phyloP scores from a whole-genome alignment of 1,140 invertebrate genomes.

The Schlechtendalia chinensis region DNA sequence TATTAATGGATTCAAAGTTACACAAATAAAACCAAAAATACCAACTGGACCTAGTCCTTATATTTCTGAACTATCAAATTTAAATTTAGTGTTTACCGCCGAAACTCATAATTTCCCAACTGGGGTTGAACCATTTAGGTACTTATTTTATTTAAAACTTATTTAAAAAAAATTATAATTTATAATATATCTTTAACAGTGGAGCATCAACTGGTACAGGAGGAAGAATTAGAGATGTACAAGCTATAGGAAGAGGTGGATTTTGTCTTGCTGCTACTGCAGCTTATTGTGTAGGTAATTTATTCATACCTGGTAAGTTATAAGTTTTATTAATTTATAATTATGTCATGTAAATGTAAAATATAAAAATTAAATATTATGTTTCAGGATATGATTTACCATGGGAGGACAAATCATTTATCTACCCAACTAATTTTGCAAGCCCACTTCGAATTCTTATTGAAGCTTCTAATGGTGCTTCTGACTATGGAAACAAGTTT shows the following conservation, averaged over 20 bases:
- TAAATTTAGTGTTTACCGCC: conserved; percentile 96
- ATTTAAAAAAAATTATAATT: not conserved
- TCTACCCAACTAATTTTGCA: conserved; percentile 89
- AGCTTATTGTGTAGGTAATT: conserved; percentile 92
- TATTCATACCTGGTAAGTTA: conserved; percentile 77
- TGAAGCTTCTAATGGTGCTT: conserved; percentile 96
- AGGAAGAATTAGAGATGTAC: conserved; percentile 90
- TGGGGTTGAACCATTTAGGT: conserved; percentile 81
- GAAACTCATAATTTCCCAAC: conserved; percentile 99
- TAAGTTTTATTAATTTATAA: not conserved
- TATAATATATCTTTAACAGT: conserved; percentile 60
- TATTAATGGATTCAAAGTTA: conserved; percentile 78
- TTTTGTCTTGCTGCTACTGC: conserved; percentile 93
- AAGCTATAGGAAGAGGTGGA: conserved; percentile 87
- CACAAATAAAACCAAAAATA: conserved; percentile 65
- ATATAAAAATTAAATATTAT: not conserved
- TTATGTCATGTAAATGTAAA: not conserved
- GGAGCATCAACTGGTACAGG: conserved; percentile 96
- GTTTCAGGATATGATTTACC: conserved; percentile 72
- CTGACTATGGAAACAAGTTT: conserved; percentile 99
- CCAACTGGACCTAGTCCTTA: conserved; percentile 67
- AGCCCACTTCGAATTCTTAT: conserved; percentile 82
- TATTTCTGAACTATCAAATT: conserved; percentile 60
- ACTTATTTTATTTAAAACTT: conserved; percentile 54
- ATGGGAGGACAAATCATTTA: conserved; percentile 77